Base-by-base conservation (phyloP, 2,888 invertebrate species). In the Silvanus unidentatus region DNA sequence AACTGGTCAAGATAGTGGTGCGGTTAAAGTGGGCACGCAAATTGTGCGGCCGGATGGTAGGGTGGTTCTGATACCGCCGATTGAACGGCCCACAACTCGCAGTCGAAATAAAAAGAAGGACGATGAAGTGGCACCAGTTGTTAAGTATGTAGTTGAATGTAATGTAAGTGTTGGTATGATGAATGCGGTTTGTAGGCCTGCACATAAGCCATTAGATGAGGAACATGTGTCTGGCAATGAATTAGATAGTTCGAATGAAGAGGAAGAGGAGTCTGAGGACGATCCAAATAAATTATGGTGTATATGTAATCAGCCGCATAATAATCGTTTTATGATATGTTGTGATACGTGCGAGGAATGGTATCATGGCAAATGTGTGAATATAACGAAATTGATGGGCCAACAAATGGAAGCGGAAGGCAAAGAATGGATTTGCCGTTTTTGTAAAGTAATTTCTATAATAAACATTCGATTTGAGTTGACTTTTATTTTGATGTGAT, bases 331-430 rank as follows among this genome's bases (percentile, higher is more conserved):
- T 68, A 97, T 97, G 96, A 96, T 96, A 61, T 93, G 93, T 69
- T 97, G 97, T 70, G 96, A 97, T 70, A 80, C 82, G 10, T 97
- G 96, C 68, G 90, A 93, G 67, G 94, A 96, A 66, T 97, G 96
- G 96, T 97, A 92, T 69, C 96, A 97, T 68, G 96, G 96, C n/a
- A 90, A 88, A 65, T 97, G 96, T 73, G 95, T 97, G 10, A 90
- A 89, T 59, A 88, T 97, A 35, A 92, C 92, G 13, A 86, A 91
- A 75, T 82, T 86, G 1, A 88, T 90, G 86, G 92, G 91, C 43
- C 82, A 88, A 61, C 87, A 90, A 72, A 93, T 96, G 89, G 95
- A 96, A 68, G 80, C 84, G 42, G 82, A 86, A 55, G 88, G 90
- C 6, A 80, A 84, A 50, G 90, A 91, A 64, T 94, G 94, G 94